Percentiles rank a stretch among this genome's conserved stretches.
Evolutionary conservation across 2,888 invertebrate genomes (phyloP).

Genomic region (Trisateles emortualis): DNA sequence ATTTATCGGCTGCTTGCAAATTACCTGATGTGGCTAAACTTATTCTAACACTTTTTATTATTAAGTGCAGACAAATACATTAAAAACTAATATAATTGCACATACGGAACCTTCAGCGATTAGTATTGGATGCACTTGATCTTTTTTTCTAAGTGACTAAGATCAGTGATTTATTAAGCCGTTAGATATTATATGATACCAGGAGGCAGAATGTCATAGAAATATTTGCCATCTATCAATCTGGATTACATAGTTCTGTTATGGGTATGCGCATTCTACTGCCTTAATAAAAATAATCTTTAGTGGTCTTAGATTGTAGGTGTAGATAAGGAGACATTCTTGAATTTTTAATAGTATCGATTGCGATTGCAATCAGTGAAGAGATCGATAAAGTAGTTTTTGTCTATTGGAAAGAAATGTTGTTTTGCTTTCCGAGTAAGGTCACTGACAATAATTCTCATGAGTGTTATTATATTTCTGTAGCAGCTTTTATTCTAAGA

Average conservation of each 20-base stretch:
- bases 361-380: slow-evolving; percentile 17
- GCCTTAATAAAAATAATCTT: slow-evolving; percentile 43
- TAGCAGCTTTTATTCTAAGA: too few relatives aligned
- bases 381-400: not conserved
- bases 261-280: slow-evolving; percentile 39
- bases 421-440: not conserved
- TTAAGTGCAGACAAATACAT: too few relatives aligned
- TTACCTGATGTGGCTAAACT: too few relatives aligned
- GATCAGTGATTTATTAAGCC: slow-evolving; percentile 48
- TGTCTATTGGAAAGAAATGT: not conserved
- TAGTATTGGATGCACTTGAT: not conserved
- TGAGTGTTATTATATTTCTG: not conserved
- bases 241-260: slow-evolving; percentile 33
- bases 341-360: slow-evolving; percentile 28
- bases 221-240: slow-evolving; percentile 42
- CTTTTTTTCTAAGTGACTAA: slow-evolving; percentile 25
- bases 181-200: slow-evolving; percentile 47
- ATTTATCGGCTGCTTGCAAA: too few relatives aligned
- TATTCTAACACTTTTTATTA: too few relatives aligned
- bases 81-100: not conserved
- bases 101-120: not conserved
- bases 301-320: slow-evolving; percentile 34
- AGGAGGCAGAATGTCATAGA: slow-evolving; percentile 40
- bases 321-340: slow-evolving; percentile 40
- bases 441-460: not conserved